A percentile compares a stretch with the other conserved stretches of the same genome.
These are phyloP conservation scores for Candidula unifasciata DNA, from an alignment of 2,888 invertebrate species.

Conservation along the genomic window DNA sequence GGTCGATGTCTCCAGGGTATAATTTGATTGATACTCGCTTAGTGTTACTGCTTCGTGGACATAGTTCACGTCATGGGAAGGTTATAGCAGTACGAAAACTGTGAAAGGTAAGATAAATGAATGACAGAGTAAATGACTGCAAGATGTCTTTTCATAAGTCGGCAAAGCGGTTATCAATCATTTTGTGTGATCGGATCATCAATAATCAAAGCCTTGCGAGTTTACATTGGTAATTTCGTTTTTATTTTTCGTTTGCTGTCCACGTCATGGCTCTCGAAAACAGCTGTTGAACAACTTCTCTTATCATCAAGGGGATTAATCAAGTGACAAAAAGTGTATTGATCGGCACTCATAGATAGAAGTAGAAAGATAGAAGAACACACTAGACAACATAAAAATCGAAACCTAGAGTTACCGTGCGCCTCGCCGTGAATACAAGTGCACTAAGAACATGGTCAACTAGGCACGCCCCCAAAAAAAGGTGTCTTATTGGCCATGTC, in stretches of 20 bases:
- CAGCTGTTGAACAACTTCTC: not conserved
- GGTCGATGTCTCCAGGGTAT: slow-evolving; percentile 16
- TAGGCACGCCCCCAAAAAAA: no score
- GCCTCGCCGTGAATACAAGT: no score
- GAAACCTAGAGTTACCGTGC: no score
- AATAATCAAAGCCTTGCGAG: not conserved
- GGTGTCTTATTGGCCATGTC: no score
- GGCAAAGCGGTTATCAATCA: not conserved
- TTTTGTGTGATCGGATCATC: not conserved
- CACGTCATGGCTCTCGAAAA: not conserved
- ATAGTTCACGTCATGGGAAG: not conserved
- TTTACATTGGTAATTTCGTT: not conserved
- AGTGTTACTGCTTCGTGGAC: not conserved
- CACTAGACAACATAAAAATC: no score
- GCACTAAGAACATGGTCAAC: no score
- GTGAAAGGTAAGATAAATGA: not conserved
- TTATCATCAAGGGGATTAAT: not conserved
- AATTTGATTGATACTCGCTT: slow-evolving; percentile 32
- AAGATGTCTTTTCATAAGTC: not conserved
- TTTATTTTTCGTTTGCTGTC: not conserved
- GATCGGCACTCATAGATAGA: no score
- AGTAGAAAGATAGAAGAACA: no score
- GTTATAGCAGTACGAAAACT: not conserved
- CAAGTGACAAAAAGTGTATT: no score
- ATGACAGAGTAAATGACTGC: not conserved